phyloP scores from a whole-genome alignment of 2,113 vertebrate species.

The Phodopus roborovskii region DNA sequence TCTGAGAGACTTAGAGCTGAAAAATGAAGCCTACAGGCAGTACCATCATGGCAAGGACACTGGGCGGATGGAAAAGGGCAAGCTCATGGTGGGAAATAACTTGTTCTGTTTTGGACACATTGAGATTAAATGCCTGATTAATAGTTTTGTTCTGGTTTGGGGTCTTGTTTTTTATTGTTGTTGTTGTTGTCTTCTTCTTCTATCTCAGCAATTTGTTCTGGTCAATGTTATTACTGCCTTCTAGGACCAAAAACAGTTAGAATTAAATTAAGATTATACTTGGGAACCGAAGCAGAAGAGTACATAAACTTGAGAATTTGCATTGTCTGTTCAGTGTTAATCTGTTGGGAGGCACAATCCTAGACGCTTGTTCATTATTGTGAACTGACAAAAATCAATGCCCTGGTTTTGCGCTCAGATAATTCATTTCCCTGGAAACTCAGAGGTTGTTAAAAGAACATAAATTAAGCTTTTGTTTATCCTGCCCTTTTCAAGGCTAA shows the following conservation, averaged over 20 bases:
- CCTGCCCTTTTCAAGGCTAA: constrained; percentile 2
- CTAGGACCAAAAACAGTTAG: constrained; percentile 29
- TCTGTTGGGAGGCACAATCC: constrained; percentile 49
- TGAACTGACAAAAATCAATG: constrained; percentile 56
- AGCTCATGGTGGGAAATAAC: neutral
- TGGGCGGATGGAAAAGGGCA: neutral
- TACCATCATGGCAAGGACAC: neutral
- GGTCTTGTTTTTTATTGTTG: neutral
- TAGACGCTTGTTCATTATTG: neutral
- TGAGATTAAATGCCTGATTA: neutral
- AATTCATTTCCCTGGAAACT: constrained; percentile 60
- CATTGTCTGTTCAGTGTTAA: constrained; percentile 28
- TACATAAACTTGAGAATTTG: constrained; percentile 28
- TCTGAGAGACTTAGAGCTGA: neutral
- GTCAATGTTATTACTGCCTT: constrained; percentile 34
- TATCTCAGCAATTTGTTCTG: constrained; percentile 24
- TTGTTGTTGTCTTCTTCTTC: neutral
- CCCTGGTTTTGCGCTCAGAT: neutral
- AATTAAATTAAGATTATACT: constrained; percentile 54
- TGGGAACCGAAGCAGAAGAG: constrained; percentile 54
- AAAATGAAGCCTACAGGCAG: neutral
- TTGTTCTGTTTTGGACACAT: neutral
- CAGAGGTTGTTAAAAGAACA: constrained; percentile 6
- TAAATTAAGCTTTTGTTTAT: constrained; percentile 61
- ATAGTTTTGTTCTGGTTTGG: neutral